These are phyloP conservation scores for Cygnus atratus DNA, from an alignment of 2,113 vertebrate genomes.

Conservation along the genomic window DNA sequence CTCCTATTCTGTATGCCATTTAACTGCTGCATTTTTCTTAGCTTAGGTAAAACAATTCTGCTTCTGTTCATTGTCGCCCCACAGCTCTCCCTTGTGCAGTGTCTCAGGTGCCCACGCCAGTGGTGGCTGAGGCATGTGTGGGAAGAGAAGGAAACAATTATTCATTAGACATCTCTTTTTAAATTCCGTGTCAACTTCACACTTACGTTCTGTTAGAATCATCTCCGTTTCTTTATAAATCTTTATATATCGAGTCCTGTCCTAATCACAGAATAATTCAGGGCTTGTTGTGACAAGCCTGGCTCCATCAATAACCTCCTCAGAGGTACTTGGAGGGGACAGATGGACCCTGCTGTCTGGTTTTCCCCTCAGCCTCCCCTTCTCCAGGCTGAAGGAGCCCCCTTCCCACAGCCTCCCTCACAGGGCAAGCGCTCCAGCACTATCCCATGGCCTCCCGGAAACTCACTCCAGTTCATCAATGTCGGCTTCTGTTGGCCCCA, in stretches of 20 bases:
- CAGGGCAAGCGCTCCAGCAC: too few species aligned
- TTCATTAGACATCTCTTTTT: background rate
- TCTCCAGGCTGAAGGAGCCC: too few species aligned
- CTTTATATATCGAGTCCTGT: background rate
- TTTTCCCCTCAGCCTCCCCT: too few species aligned
- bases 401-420: background rate
- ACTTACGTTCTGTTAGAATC: background rate
- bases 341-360: too few species aligned
- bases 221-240: background rate
- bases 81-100: accelerated
- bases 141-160: background rate
- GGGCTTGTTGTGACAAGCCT: accelerated
- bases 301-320: background rate
- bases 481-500: background rate
- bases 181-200: accelerated
- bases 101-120: background rate
- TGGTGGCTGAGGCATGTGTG: background rate
- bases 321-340: background rate
- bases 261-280: background rate
- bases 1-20: background rate
- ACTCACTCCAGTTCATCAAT: background rate
- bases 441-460: background rate
- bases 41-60: background rate
- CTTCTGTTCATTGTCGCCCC: background rate
- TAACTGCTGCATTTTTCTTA: background rate